phyloP scores from a whole-genome alignment of 2,797 vertebrate species.

The Falco columbarius region DNA sequence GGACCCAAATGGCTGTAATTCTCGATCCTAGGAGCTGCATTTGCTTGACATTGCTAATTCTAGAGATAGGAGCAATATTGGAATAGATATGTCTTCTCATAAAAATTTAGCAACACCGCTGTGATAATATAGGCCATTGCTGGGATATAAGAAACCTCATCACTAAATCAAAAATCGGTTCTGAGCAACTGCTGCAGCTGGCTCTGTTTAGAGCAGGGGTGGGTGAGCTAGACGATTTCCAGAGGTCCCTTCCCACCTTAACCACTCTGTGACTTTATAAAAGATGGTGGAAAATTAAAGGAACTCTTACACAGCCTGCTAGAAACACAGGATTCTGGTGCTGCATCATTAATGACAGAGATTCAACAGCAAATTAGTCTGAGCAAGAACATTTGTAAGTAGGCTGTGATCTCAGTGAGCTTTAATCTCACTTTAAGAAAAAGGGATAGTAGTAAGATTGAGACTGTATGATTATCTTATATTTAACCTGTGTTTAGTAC shows the following conservation, averaged over 20 bases:
- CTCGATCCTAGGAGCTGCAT: neutral
- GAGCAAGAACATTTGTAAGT: neutral
- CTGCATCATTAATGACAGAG: neutral
- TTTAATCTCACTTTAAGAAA: neutral
- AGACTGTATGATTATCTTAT: neutral
- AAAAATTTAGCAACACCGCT: neutral
- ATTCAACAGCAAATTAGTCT: neutral
- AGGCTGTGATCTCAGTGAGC: neutral
- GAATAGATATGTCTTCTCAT: neutral
- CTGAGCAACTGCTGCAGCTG: neutral
- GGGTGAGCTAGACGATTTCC: neutral
- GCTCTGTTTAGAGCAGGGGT: neutral
- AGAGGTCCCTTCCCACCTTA: neutral
- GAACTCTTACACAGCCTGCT: neutral
- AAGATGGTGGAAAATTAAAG: neutral
- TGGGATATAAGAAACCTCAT: neutral
- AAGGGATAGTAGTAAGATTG: accelerated
- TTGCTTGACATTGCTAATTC: neutral
- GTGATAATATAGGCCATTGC: neutral
- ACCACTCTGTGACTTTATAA: neutral
- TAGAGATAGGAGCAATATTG: neutral
- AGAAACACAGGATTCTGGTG: neutral
- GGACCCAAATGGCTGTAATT: neutral
- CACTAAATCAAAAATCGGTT: neutral
- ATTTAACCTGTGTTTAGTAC: neutral